These are phyloP conservation scores for Cephus sareptanus DNA, from an alignment of 2,888 invertebrate genomes.

Conservation along the genomic window DNA sequence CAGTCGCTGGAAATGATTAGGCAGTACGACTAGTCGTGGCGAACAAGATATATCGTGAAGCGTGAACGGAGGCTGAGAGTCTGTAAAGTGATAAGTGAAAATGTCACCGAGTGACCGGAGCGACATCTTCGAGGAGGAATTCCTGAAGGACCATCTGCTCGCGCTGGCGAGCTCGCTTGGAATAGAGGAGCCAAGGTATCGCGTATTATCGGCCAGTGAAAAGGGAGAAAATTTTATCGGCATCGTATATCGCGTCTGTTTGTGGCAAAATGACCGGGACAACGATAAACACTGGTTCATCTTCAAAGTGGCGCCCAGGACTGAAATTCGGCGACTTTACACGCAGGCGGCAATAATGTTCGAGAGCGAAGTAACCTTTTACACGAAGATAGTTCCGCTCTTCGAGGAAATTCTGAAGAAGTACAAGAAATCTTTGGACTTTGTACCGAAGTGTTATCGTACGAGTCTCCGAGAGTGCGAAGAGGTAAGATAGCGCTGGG, in stretches of 20 bases:
- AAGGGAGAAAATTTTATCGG: not conserved
- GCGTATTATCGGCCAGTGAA: not conserved
- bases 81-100: fast-evolving
- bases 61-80: too few species aligned
- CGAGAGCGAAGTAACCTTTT: slow-evolving; percentile 32
- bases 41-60: too few species aligned
- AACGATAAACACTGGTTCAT: not conserved
- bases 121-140: not conserved
- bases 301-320: not conserved
- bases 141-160: not conserved
- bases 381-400: slow-evolving; percentile 23
- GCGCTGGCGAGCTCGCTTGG: not conserved
- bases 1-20: too few species aligned
- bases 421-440: slow-evolving; percentile 1
- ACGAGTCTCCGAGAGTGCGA: slow-evolving; percentile 8
- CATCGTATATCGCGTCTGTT: not conserved
- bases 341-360: slow-evolving; percentile 19
- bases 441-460: slow-evolving; percentile 24
- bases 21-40: too few species aligned
- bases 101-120: too few species aligned
- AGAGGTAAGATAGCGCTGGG: slow-evolving; percentile 25
- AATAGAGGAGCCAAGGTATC: not conserved
- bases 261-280: not conserved
- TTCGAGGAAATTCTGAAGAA: slow-evolving; percentile 22
- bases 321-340: not conserved